Conservation (phyloP, 2,113 vertebrate species). For the Gambusia holbrooki region DNA sequence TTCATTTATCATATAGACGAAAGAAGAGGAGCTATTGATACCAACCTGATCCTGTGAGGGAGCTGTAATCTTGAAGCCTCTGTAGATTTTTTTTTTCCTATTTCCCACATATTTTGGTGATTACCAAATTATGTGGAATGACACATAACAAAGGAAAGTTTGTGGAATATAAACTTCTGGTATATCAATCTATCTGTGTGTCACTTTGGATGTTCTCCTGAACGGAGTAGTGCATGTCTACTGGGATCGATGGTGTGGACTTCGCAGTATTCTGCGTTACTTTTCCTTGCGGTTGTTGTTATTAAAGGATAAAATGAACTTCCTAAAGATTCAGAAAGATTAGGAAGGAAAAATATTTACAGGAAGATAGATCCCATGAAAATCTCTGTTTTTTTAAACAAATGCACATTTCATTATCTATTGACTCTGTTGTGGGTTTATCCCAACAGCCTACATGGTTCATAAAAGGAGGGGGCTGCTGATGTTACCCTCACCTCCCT, state of each 20-base stretch:
- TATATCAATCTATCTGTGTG: not conserved
- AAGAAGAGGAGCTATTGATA: not conserved
- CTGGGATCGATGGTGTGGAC: too few relatives aligned
- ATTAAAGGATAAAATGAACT: too few relatives aligned
- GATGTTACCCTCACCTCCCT: constrained; percentile 28
- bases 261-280: too few relatives aligned
- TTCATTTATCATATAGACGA: not conserved
- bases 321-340: too few relatives aligned
- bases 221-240: too few relatives aligned
- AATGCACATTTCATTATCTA: not conserved
- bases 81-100: too few relatives aligned
- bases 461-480: constrained; percentile 11
- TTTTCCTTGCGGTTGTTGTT: too few relatives aligned
- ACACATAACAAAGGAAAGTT: not conserved
- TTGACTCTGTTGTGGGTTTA: not conserved
- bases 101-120: too few relatives aligned
- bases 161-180: not conserved
- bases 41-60: not conserved
- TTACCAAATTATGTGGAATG: not conserved
- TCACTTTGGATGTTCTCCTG: not conserved
- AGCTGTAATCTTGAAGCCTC: too few relatives aligned
- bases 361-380: too few relatives aligned
- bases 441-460: not conserved
- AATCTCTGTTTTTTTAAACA: not conserved
- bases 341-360: too few relatives aligned